A percentile compares a stretch with the other conserved stretches of the same genome.
These are phyloP conservation scores for Cossypha polioptera DNA, from an alignment of 2,797 vertebrate species.

Conservation along the genomic window DNA sequence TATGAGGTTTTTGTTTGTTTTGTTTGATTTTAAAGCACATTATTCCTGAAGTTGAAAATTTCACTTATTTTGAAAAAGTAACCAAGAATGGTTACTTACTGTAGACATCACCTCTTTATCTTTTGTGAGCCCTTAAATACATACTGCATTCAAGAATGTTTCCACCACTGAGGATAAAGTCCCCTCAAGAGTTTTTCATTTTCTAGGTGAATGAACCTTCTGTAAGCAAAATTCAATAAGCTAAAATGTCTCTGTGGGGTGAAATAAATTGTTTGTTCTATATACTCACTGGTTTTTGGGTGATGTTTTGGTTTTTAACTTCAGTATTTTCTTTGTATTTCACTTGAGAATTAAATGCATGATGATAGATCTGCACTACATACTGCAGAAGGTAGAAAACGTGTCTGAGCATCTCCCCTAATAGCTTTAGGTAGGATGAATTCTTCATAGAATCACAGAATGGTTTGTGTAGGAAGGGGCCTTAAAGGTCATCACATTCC, in stretches of 20 bases:
- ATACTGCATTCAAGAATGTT: background rate
- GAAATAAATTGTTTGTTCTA: background rate
- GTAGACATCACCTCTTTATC: background rate
- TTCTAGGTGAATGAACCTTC: background rate
- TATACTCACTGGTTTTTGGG: background rate
- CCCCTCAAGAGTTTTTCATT: background rate
- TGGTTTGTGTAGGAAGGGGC: background rate
- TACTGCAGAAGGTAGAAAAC: background rate
- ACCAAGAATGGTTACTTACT: background rate
- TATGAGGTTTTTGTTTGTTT: fast-evolving
- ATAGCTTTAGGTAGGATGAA: background rate
- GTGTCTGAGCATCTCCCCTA: background rate
- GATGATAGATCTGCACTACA: background rate
- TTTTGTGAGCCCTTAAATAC: background rate
- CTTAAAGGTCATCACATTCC: background rate
- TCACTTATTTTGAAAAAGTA: background rate
- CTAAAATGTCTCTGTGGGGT: background rate
- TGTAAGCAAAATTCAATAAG: background rate
- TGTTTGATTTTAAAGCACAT: background rate
- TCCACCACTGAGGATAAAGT: background rate
- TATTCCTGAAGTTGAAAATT: background rate
- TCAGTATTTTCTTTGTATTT: background rate
- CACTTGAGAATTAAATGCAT: background rate
- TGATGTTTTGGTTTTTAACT: background rate
- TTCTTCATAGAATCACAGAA: background rate